These are phyloP conservation scores for Eclectus roratus DNA, from an alignment of 2,113 vertebrate species.

Conservation along the genomic window DNA sequence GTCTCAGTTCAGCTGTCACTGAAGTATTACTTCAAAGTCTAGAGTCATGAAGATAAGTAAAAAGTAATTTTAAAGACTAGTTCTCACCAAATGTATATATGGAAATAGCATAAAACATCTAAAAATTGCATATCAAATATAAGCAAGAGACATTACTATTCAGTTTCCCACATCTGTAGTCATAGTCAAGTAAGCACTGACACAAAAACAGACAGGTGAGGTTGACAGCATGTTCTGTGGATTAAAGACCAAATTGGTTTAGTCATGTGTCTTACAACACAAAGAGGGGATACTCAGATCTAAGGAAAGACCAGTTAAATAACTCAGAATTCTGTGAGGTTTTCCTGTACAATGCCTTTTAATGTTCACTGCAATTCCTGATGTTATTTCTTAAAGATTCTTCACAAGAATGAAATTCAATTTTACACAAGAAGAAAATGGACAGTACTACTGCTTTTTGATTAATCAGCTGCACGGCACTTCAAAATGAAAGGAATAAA, in stretches of 20 bases:
- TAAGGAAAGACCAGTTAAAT: conserved; percentile 17
- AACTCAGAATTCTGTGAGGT: neutral
- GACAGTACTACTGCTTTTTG: neutral
- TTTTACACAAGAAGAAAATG: conserved; percentile 29
- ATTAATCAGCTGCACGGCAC: neutral
- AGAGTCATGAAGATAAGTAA: conserved; percentile 60
- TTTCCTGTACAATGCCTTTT: conserved; percentile 5
- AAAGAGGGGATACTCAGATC: neutral
- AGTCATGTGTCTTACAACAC: conserved; percentile 32
- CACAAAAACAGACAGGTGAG: conserved; percentile 1
- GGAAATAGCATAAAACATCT: conserved; percentile 40
- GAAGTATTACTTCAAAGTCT: conserved; percentile 69
- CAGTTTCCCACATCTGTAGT: conserved; percentile 34
- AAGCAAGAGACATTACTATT: conserved; percentile 54
- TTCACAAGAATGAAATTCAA: conserved; percentile 38
- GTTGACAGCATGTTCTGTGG: neutral
- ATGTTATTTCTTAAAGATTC: conserved; percentile 26
- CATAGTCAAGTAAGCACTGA: conserved; percentile 26
- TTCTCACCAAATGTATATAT: conserved; percentile 55
- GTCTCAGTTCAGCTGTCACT: conserved; percentile 61
- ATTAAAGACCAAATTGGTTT: conserved; percentile 33
- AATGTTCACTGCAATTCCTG: conserved; percentile 19
- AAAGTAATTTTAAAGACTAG: conserved; percentile 67
- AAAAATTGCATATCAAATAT: conserved; percentile 6
- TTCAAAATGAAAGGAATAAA: conserved; percentile 29